These are phyloP conservation scores for Gouania willdenowi DNA, from an alignment of 2,797 vertebrate genomes.

Conservation along the genomic window DNA sequence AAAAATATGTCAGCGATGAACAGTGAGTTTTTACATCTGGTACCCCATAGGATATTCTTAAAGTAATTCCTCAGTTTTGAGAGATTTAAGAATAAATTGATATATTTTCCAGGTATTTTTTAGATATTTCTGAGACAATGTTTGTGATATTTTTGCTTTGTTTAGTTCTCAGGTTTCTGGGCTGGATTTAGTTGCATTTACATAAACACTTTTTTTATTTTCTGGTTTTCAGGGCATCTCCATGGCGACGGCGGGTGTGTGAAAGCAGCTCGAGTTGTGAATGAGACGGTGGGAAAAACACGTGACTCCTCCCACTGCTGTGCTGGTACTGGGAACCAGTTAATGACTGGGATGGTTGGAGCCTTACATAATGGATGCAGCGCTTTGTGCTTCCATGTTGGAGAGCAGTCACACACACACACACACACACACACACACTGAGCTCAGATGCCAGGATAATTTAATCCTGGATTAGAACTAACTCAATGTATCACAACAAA, in stretches of 20 bases:
- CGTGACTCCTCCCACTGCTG: conserved; percentile 4
- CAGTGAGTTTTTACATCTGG: too few species aligned
- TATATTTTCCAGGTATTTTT: too few species aligned
- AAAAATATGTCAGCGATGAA: too few species aligned
- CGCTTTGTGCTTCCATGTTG: conserved; percentile 55
- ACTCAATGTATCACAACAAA: not conserved
- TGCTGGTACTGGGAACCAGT: conserved; percentile 30
- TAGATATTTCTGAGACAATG: too few species aligned
- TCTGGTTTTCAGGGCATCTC: conserved; percentile 5
- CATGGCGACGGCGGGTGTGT: conserved; percentile 33
- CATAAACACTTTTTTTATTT: not conserved
- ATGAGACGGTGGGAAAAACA: conserved; percentile 54
- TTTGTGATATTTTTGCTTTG: too few species aligned
- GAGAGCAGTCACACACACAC: too few species aligned
- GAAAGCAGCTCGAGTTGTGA: conserved; percentile 42
- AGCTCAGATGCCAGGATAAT: conserved; percentile 56
- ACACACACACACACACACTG: too few species aligned
- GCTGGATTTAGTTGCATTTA: too few species aligned
- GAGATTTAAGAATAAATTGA: too few species aligned
- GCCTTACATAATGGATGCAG: conserved; percentile 57
- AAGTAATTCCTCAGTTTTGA: too few species aligned
- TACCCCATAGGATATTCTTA: too few species aligned
- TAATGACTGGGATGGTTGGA: conserved; percentile 43
- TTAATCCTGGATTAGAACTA: not conserved
- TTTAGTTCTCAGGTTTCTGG: too few species aligned